Evolutionary conservation across 2,888 invertebrate genomes (phyloP), one percentile per base, ranked within the genome.

Genomic region (Pharmacophagus antenor): DNA sequence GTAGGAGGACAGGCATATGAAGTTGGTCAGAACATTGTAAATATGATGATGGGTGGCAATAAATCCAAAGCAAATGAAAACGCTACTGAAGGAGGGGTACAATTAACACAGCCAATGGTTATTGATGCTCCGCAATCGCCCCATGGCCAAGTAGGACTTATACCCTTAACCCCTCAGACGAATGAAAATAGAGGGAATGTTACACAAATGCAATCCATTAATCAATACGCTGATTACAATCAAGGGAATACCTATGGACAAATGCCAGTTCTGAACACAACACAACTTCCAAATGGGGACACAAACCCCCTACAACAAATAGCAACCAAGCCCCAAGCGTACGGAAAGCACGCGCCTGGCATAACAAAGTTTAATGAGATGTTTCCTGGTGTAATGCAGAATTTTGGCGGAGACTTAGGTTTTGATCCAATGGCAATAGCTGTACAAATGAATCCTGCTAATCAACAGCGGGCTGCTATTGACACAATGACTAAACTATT

Each of bases 371-470:
- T 89, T 61, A 83, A 87, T 55, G 78, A 87, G 69, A 85, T 88
- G 82, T 88, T 89, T 62, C 88, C 90, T 37, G 88, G 85, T 20
- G 79, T 85, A 8, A 79, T 76, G 73, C 75, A 81, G 66, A 80
- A 73, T 18, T 27, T 70, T 20, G 73, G 70, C 15, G 79, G 77
- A 20, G 82, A 87, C 61, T 72, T 89, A 57, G 83, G 83, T 31
- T 89, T 87, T 62, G 88, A 90, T 69, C 89, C 90, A 2, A 90
- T 90, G 89, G 74, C 82, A 41, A 84, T 90, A 62, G 90, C 90
- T 10, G 77, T 89, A 67, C 88, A 89, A 71, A 88, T 90, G 88
- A 89, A 89, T 69, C 89, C 89, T 51, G 82, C 80, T 41, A 90
- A 89, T 63, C 81, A 84, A 53, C 75, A 86, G 65, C 72, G 71